Percentiles rank a stretch among this genome's conserved stretches.
Conservation (phyloP, 2,888 invertebrate genomes). For the Eupelmus urozonus region DNA sequence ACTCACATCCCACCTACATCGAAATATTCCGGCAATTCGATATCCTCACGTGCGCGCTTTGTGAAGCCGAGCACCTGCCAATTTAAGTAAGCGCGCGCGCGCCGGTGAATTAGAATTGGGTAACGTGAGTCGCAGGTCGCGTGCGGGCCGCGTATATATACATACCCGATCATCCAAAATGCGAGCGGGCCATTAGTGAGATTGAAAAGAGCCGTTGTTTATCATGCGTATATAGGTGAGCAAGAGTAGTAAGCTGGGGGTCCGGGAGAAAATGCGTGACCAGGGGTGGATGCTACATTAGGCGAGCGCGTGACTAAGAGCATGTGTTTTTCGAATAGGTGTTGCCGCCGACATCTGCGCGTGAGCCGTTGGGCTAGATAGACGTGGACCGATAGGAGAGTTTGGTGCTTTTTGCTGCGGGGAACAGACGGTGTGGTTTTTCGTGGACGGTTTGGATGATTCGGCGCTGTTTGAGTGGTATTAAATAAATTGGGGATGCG, state of each 20-base stretch:
- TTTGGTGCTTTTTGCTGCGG: neutral
- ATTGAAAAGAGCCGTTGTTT: conserved; percentile 64
- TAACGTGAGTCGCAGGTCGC: conserved; percentile 41
- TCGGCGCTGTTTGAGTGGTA: no score
- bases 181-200: conserved; percentile 68
- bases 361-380: neutral
- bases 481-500: no score
- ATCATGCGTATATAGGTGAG: no score
- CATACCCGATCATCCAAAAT: no score
- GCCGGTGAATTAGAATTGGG: conserved; percentile 44
- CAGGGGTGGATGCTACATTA: conserved; percentile 26
- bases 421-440: no score
- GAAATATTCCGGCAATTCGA: conserved; percentile 35
- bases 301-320: conserved; percentile 24
- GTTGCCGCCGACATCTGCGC: conserved; percentile 19
- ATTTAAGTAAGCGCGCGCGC: conserved; percentile 14
- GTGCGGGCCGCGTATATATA: conserved; percentile 9
- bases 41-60: neutral
- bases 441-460: no score
- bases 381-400: neutral
- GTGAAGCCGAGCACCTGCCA: conserved; percentile 36
- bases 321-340: conserved; percentile 34
- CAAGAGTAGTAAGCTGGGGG: conserved; percentile 39
- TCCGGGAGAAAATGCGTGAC: conserved; percentile 45
- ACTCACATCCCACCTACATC: conserved; percentile 3